A percentile compares a stretch with the other conserved stretches of the same genome.
Conservation (phyloP, 2,888 invertebrate genomes). For the Lepidocyrtinus sp. region DNA sequence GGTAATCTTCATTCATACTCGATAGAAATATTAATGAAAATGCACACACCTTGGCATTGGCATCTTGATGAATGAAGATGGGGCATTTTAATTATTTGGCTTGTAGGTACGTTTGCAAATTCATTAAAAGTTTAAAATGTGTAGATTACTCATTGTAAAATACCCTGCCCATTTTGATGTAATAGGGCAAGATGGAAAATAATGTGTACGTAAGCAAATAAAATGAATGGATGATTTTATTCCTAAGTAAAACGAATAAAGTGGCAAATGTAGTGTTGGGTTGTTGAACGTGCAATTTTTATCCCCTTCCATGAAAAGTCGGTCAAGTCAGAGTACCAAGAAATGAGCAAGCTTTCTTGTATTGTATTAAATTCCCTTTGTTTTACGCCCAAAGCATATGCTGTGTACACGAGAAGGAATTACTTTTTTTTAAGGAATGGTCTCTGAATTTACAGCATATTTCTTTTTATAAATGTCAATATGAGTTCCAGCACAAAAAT, state of each 20-base stretch:
- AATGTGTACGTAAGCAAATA: not conserved
- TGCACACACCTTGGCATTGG: slow-evolving; percentile 27
- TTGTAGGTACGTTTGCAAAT: not conserved
- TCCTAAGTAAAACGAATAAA: no score
- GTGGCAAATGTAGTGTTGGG: no score
- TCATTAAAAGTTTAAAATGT: not conserved
- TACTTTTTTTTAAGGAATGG: no score
- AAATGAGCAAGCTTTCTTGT: no score
- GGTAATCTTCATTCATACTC: not conserved
- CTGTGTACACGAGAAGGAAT: no score
- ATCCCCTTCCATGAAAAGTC: not conserved
- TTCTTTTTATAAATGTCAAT: no score
- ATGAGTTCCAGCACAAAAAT: no score
- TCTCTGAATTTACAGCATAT: not conserved
- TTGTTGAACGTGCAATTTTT: no score
- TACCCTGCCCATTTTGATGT: not conserved
- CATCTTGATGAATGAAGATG: slow-evolving; percentile 4
- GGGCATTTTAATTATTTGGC: not conserved
- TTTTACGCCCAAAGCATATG: no score
- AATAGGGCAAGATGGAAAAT: not conserved
- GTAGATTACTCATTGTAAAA: not conserved
- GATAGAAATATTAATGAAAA: not conserved
- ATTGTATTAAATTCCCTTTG: no score
- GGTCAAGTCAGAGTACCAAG: not conserved
- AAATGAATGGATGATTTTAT: not conserved